Percentiles rank a stretch among this genome's conserved stretches.
phyloP scores from a whole-genome alignment of 2,888 invertebrate genomes.

The Plebejus anna region DNA sequence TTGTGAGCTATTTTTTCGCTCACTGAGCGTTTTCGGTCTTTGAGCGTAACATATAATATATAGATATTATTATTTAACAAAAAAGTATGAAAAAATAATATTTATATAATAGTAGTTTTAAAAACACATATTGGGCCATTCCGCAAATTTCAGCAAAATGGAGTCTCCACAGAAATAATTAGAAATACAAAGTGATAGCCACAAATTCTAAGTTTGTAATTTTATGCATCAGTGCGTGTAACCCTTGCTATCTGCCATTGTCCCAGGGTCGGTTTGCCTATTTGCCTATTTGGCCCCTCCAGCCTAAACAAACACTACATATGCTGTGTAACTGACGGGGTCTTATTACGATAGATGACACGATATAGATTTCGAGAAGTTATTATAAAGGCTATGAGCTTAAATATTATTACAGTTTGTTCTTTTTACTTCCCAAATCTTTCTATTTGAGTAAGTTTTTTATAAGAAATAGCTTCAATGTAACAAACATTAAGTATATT shows the following conservation, averaged over 20 bases:
- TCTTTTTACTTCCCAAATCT: too few species aligned
- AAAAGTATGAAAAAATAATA: too few species aligned
- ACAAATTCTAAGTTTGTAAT: slow-evolving; percentile 16
- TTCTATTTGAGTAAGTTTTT: too few species aligned
- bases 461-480: neutral
- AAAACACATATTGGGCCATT: neutral
- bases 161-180: neutral
- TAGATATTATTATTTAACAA: too few species aligned
- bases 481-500: neutral
- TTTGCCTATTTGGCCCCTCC: slow-evolving; percentile 24
- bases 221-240: slow-evolving; percentile 14
- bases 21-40: too few species aligned
- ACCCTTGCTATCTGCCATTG: slow-evolving; percentile 17
- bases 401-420: too few species aligned
- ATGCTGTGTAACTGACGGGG: slow-evolving; percentile 19
- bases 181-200: neutral
- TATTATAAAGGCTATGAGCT: neutral
- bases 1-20: too few species aligned
- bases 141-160: neutral
- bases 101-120: too few species aligned
- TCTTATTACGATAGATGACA: neutral
- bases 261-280: slow-evolving; percentile 14
- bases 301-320: slow-evolving; percentile 27
- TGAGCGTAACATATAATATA: too few species aligned
- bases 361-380: neutral